Conservation (phyloP, 1,140 invertebrate species). For the Babylonia areolata region DNA sequence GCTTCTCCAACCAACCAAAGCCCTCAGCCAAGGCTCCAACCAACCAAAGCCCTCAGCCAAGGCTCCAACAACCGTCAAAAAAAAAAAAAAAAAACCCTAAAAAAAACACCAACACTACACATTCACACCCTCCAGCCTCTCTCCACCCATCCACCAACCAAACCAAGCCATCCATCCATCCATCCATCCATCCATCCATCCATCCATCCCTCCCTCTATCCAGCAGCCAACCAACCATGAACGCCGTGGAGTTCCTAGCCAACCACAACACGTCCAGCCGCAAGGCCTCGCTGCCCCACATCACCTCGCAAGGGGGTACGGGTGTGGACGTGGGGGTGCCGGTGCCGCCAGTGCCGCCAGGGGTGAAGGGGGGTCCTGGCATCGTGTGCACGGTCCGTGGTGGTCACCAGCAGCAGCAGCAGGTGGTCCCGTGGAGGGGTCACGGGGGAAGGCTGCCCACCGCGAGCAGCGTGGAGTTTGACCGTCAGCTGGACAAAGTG, state of each 20-base stretch:
- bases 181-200: not conserved
- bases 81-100: not conserved
- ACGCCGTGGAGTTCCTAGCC: conserved; percentile 35
- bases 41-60: no score
- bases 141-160: no score
- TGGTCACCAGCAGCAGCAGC: no score
- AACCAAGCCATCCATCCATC: no score
- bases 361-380: not conserved
- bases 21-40: no score
- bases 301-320: not conserved
- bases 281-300: not conserved
- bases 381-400: not conserved
- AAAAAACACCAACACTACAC: no score
- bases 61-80: not conserved
- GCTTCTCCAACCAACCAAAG: no score
- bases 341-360: not conserved
- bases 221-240: not conserved
- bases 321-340: no score
- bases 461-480: conserved; percentile 67
- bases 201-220: not conserved
- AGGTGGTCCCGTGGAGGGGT: conserved; percentile 59
- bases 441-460: conserved; percentile 65
- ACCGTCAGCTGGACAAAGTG: conserved; percentile 70
- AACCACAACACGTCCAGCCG: conserved; percentile 20
- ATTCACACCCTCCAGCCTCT: no score